Conservation (phyloP, 1,140 invertebrate species). For the Pogonomyrmex barbatus region DNA sequence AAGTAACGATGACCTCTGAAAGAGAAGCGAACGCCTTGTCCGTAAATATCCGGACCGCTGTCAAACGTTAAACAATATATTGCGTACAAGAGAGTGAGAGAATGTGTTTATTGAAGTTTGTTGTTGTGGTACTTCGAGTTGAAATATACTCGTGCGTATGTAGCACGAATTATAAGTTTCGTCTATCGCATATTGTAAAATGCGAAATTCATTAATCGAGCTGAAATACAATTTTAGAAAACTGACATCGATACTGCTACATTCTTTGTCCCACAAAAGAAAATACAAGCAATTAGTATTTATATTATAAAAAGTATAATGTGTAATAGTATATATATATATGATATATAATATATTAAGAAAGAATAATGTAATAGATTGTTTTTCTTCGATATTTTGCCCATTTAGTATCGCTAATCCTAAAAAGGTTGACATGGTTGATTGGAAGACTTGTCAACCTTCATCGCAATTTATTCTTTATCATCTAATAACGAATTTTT, state of each 20-base stretch:
- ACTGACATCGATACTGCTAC: conserved; percentile 38
- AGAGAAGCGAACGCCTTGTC: conserved; percentile 11
- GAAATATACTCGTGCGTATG: background rate
- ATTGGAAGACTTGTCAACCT: background rate
- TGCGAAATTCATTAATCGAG: conserved; percentile 1
- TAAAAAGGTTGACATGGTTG: conserved; percentile 6
- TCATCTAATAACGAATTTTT: background rate
- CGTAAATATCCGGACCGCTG: conserved; percentile 33
- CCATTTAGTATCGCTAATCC: background rate
- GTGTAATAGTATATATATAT: conserved; percentile 18
- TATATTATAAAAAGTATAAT: conserved; percentile 12
- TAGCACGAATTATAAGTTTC: conserved; percentile 3
- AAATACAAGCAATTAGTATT: conserved; percentile 15
- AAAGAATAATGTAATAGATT: background rate
- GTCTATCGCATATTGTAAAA: background rate
- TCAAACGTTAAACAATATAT: conserved; percentile 44
- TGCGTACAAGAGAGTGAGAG: conserved; percentile 22
- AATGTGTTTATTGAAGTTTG: conserved; percentile 19
- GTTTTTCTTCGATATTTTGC: conserved; percentile 42
- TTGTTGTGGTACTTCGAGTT: background rate
- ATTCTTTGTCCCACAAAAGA: conserved; percentile 30
- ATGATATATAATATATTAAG: background rate
- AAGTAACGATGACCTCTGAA: conserved; percentile 9
- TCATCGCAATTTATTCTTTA: background rate
- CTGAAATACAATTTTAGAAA: conserved; percentile 1